Conservation (phyloP, 64 coral and sea anemone genomes). For the Porites australiensis region DNA sequence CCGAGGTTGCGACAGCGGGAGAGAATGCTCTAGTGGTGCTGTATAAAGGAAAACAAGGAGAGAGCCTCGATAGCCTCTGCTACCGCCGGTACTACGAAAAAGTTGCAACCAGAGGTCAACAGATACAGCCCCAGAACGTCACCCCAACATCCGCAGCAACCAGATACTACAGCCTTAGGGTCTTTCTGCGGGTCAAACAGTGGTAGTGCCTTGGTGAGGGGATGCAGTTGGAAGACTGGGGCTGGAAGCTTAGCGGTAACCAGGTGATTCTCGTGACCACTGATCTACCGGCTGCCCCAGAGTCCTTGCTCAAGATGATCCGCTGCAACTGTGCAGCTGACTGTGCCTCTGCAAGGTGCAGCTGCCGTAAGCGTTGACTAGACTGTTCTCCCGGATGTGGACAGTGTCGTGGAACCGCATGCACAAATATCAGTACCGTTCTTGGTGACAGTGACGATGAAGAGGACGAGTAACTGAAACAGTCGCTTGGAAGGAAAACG, state of each 20-base stretch:
- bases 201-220: conserved; percentile 9
- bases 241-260: background rate
- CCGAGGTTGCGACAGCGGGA: conserved; percentile 40
- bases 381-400: too few relatives aligned
- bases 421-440: background rate
- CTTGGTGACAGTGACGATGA: too few relatives aligned
- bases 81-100: conserved; percentile 54
- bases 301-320: background rate
- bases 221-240: conserved; percentile 40
- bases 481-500: too few relatives aligned
- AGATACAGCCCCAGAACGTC: conserved; percentile 37
- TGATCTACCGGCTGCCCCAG: background rate
- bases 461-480: too few relatives aligned
- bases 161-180: conserved; percentile 38
- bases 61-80: conserved; percentile 37
- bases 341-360: background rate
- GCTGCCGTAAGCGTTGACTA: background rate
- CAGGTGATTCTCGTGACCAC: background rate
- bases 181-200: conserved; percentile 26
- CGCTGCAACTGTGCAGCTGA: background rate
- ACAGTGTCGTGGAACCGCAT: background rate
- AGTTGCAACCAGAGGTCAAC: conserved; percentile 28
- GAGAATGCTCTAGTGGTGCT: conserved; percentile 70
- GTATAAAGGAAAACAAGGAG: conserved; percentile 31
- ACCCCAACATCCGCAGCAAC: conserved; percentile 28